phyloP scores from a whole-genome alignment of 2,113 vertebrate species.

The Tinamus guttatus region DNA sequence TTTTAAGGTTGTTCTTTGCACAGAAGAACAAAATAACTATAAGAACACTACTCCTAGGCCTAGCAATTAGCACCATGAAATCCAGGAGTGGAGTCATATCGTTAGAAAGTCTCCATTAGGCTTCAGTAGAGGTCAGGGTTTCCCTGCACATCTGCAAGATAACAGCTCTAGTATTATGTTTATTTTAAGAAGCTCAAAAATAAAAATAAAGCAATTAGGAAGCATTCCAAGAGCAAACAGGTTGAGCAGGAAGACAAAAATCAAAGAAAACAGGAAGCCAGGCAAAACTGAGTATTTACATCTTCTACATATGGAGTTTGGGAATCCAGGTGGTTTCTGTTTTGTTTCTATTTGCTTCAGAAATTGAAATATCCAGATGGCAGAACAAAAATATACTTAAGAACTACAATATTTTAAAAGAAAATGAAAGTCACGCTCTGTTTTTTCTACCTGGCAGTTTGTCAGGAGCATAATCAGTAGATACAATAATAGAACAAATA shows the following conservation, averaged over 20 bases:
- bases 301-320: conserved; percentile 25
- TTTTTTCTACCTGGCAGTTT: background rate
- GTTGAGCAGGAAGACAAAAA: background rate
- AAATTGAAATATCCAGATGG: conserved; percentile 59
- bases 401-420: background rate
- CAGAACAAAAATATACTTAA: conserved; percentile 23
- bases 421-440: background rate
- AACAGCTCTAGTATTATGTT: background rate
- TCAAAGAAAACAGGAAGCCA: conserved; percentile 37
- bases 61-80: background rate
- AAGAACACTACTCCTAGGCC: background rate
- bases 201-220: conserved; percentile 32
- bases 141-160: background rate
- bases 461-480: background rate
- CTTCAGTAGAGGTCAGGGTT: conserved; percentile 47
- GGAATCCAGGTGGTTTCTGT: conserved; percentile 61
- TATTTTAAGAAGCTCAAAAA: conserved; percentile 37
- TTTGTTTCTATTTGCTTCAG: conserved; percentile 36
- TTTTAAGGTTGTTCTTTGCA: background rate
- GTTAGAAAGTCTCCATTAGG: background rate
- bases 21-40: background rate
- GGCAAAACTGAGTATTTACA: conserved; percentile 40
- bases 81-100: background rate
- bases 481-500: background rate
- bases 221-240: background rate